Evolutionary conservation across 2,113 vertebrate species (phyloP).

Genomic region (Muscicapa adusta): DNA sequence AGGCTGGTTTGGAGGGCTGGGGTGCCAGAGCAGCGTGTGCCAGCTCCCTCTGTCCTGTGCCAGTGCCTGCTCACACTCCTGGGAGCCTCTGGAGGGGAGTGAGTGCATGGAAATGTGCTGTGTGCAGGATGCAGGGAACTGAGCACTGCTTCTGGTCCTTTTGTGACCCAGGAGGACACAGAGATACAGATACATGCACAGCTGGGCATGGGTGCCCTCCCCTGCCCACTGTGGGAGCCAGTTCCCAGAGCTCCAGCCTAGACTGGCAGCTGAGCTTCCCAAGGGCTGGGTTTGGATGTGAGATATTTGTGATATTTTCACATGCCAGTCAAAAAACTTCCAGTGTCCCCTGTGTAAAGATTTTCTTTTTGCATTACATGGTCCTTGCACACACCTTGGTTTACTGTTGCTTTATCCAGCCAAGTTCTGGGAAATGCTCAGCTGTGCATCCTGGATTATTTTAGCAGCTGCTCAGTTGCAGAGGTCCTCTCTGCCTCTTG

Average conservation of each 20-base stretch:
- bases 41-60: neutral
- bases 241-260: neutral
- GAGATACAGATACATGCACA: neutral
- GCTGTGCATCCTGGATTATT: neutral
- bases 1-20: neutral
- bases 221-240: neutral
- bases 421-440: neutral
- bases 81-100: neutral
- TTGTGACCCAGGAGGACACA: neutral
- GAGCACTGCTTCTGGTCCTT: neutral
- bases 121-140: neutral
- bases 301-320: neutral
- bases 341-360: neutral
- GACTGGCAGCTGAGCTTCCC: neutral
- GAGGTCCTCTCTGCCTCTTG: neutral
- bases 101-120: neutral
- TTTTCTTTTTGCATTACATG: neutral
- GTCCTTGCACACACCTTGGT: neutral
- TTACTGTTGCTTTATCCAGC: neutral
- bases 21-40: accelerated
- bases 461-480: neutral
- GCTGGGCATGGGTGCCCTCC: neutral
- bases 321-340: neutral
- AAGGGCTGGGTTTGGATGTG: neutral
- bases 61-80: neutral